Evolutionary conservation across 1,140 invertebrate genomes (phyloP).

Genomic region (Oedothorax gibbosus): DNA sequence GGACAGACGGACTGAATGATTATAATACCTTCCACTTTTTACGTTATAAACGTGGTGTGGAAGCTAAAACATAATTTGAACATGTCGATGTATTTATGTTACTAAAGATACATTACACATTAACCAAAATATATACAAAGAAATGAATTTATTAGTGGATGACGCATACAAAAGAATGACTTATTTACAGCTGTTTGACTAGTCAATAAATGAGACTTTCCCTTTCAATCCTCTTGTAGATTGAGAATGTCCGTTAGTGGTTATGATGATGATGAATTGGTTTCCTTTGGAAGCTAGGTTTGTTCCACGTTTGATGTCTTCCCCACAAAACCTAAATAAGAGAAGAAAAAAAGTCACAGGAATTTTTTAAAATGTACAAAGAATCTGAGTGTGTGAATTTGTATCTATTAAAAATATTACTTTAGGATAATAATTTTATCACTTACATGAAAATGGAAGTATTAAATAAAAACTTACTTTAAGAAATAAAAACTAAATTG

Average conservation of each 20-base stretch:
- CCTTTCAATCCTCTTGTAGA: constrained; percentile 42
- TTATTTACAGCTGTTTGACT: too few species aligned
- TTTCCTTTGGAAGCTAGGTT: constrained; percentile 18
- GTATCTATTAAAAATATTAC: neutral
- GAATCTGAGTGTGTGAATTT: neutral
- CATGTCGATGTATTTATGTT: too few species aligned
- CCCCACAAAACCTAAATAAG: constrained; percentile 43
- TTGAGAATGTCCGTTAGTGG: neutral
- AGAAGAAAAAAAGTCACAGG: neutral
- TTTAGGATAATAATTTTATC: neutral
- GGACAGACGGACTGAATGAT: too few species aligned
- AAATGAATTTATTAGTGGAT: too few species aligned
- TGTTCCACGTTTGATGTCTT: constrained; percentile 48
- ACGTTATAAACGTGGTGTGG: too few species aligned
- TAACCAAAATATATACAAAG: too few species aligned
- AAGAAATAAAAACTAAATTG: too few species aligned
- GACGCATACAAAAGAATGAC: too few species aligned
- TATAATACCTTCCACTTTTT: too few species aligned
- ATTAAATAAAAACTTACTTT: too few species aligned
- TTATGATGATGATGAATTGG: constrained; percentile 52
- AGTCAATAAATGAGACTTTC: constrained; percentile 42
- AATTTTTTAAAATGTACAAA: neutral
- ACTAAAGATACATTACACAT: too few species aligned
- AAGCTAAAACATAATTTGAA: too few species aligned
- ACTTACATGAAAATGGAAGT: neutral